Base-by-base conservation (phyloP, 2,113 vertebrate species). In the Bettongia penicillata region DNA sequence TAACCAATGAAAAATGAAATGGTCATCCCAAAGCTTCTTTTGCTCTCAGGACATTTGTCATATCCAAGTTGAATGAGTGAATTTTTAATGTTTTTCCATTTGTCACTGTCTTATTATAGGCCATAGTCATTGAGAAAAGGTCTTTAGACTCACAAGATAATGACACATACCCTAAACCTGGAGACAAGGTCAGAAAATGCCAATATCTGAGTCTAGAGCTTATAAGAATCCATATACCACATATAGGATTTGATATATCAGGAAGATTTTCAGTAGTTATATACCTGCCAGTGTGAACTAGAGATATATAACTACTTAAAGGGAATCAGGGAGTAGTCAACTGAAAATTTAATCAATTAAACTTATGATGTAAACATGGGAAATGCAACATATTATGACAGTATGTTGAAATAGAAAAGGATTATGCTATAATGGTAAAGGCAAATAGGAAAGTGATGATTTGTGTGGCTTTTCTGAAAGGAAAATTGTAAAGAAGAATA, bases 41-140 rank as follows among this genome's bases (percentile, higher is more conserved):
- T 95, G 84, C 43, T 92, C 68, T 52, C 31, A 51, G 53, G 7
- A n/a, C 57, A 89, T 89, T 97, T 96, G 53, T 51, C 91, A 92
- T 57, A 91, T 77, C 50, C 47, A 93, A 68, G 93, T 95, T 90
- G 90, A 92, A 95, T 25, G 31, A 91, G 48, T 91, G 9, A 90
- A 68, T 91, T 89, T 90, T 28, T 61, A 53, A 28, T 26, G 37
- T 19, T 3, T 57, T 2, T 2, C 2, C 14, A 23, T 53, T 53
- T 94, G 7, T 96, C 91, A 90, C 28, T 94, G 53, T 90, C 43
- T 48, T 37, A 89, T 91, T 84, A 89, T 19, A 95, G 23, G 47
- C 49, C 48, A 90, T 37, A 53, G 53, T 92, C 25, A 48, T 11
- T 12, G 3, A 23, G 53, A 25, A 8, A 12, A 53, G 16, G 6